Conservation (phyloP, 2,888 invertebrate species). For the Carcina quercana region DNA sequence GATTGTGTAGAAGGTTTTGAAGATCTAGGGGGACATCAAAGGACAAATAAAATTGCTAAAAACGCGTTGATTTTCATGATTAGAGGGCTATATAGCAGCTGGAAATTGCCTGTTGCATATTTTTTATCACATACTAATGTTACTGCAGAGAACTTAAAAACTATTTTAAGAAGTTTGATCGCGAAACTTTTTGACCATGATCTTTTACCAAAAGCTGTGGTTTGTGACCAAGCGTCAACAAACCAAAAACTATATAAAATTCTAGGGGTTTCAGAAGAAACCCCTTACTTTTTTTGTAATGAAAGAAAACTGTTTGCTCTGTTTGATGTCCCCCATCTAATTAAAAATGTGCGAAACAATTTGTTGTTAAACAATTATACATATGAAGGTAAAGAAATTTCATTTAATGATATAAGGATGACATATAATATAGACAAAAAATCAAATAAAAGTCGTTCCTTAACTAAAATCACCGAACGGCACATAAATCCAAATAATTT, state of each 20-base stretch:
- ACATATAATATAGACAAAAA: conserved; percentile 7
- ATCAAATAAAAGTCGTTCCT: conserved; percentile 4
- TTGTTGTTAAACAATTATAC: conserved; percentile 5
- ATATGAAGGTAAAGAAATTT: not conserved
- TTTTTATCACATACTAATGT: conserved; percentile 10
- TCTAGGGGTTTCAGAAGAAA: conserved; percentile 5
- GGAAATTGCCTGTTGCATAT: conserved; percentile 15
- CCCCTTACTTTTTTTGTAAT: conserved; percentile 9
- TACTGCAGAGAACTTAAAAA: not conserved
- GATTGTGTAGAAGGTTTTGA: conserved; percentile 18
- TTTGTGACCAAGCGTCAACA: conserved; percentile 15
- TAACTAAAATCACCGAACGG: conserved; percentile 4
- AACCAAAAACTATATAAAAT: conserved; percentile 10
- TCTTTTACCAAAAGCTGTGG: conserved; percentile 11
- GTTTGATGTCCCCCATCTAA: conserved; percentile 12
- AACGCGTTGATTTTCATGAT: conserved; percentile 14
- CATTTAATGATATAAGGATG: conserved; percentile 1
- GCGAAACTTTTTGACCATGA: conserved; percentile 12
- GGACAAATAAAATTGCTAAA: conserved; percentile 7
- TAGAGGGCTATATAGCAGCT: conserved; percentile 10
- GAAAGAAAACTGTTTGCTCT: conserved; percentile 9
- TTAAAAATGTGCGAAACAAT: conserved; percentile 17
- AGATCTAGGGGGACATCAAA: conserved; percentile 13
- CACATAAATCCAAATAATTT: conserved; percentile 9
- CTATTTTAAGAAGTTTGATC: conserved; percentile 2